Evolutionary conservation across 2,797 vertebrate species (phyloP).

Genomic region (Schizopygopsis pylzovi): DNA sequence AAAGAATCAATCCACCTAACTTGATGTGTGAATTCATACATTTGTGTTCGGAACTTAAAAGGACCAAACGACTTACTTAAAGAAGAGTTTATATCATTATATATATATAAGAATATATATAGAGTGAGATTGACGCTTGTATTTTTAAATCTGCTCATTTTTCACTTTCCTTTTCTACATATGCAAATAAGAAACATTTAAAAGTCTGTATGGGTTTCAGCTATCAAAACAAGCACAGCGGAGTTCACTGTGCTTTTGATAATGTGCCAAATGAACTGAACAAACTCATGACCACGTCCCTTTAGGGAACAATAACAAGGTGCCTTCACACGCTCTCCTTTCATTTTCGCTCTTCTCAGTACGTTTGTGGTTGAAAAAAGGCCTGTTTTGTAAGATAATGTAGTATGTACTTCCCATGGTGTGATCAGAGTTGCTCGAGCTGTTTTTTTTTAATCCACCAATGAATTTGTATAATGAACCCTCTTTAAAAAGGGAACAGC

Average conservation of each 20-base stretch:
- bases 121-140: conserved; percentile 68
- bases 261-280: conserved; percentile 74
- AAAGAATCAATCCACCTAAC: conserved; percentile 68
- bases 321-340: conserved; percentile 68
- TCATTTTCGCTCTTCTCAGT: conserved; percentile 58
- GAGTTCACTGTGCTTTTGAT: conserved; percentile 55
- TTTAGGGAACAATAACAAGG: conserved; percentile 61
- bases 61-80: conserved; percentile 79
- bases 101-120: conserved; percentile 47
- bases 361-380: conserved; percentile 3
- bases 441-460: conserved; percentile 61
- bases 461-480: conserved; percentile 62
- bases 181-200: conserved; percentile 62
- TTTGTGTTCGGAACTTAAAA: conserved; percentile 78
- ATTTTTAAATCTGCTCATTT: conserved; percentile 72
- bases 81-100: conserved; percentile 73
- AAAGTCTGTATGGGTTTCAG: conserved; percentile 58
- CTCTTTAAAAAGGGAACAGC: conserved; percentile 71
- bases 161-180: conserved; percentile 69
- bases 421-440: conserved; percentile 56
- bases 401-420: conserved; percentile 58
- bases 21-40: conserved; percentile 69
- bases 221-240: conserved; percentile 50
- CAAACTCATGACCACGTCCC: conserved; percentile 64
- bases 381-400: conserved; percentile 63